Evolutionary conservation across 1,140 invertebrate genomes (phyloP), one percentile per base, ranked within the genome.

Genomic region (Heliconius himera): DNA sequence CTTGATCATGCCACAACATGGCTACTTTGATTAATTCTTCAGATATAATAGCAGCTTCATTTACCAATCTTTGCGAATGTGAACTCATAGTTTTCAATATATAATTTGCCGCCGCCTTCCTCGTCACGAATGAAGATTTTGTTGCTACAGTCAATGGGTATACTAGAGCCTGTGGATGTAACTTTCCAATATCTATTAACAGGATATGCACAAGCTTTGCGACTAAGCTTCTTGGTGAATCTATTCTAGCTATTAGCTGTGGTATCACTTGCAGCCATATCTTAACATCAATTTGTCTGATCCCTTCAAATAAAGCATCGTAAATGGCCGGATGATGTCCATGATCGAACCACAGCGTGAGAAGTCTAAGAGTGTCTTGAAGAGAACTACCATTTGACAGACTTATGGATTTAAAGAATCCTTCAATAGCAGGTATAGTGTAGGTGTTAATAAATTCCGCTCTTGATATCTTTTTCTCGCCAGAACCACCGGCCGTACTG

Each of bases 231-330:
- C 98, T 95, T 0, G 97, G 97, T 0, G 98, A 99, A 90, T 99
- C 99, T 80, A 99, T 99, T 51, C 99, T 96, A 1, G 99, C 99
- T 80, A 99, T 99, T 4, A 99, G 93, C 92, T 99, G 99, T 0
- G 99, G 99, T 83, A 99, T 99, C 0, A 99, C 99, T 95, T 99
- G 99, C 3, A 99, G 95, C 99, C 99, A 99, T 22, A 98, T 99
- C 86, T 99, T 99, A 76, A 99, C 98, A 84, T 99, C 98, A 46
- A 99, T 99, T 9, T 97, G 96, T 83, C 98, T 96, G 54, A 99
- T 97, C 0, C 98, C 98, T 82, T 99, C 98, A 4, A 97, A 96
- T 22, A 99, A 96, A 0, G 98, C 98, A 77, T 99, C 98, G 87
- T 99, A 98, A 0, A 99, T 98, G 88, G 99, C 97, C 0, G 97